These are phyloP conservation scores for Cerastoderma edule DNA, from an alignment of 2,888 invertebrate species.

Conservation along the genomic window DNA sequence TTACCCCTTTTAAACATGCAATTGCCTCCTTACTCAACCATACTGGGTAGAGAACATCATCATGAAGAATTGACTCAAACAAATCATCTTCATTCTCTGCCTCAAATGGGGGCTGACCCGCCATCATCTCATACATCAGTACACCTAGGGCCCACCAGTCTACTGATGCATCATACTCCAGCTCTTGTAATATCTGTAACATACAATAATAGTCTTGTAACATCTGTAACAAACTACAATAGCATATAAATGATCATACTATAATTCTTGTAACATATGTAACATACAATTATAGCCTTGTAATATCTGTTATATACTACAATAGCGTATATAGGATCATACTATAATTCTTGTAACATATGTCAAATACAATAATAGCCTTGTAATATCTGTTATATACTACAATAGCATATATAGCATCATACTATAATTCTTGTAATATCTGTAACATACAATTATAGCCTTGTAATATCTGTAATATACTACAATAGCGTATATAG, in stretches of 20 bases:
- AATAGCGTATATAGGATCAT: too few relatives aligned
- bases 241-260: too few relatives aligned
- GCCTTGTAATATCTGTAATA: not conserved
- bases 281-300: too few relatives aligned
- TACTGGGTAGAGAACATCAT: constrained; percentile 98
- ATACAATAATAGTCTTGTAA: too few relatives aligned
- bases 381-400: too few relatives aligned
- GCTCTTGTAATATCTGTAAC: constrained; percentile 92
- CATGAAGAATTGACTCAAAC: constrained; percentile 98
- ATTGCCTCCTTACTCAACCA: constrained; percentile 97
- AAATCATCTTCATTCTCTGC: constrained; percentile 99
- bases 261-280: too few relatives aligned
- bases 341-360: too few relatives aligned
- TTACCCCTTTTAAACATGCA: constrained; percentile 92
- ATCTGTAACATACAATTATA: constrained; percentile 87
- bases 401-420: too few relatives aligned
- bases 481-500: too few relatives aligned
- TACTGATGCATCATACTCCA: constrained; percentile 88
- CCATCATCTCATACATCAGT: constrained; percentile 99
- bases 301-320: too few relatives aligned
- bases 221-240: not conserved
- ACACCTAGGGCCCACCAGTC: constrained; percentile 97
- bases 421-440: constrained; percentile 93
- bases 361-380: too few relatives aligned
- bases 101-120: constrained; percentile 99